phyloP scores from a whole-genome alignment of 2,113 vertebrate genomes.

The Delphinapterus leucas region DNA sequence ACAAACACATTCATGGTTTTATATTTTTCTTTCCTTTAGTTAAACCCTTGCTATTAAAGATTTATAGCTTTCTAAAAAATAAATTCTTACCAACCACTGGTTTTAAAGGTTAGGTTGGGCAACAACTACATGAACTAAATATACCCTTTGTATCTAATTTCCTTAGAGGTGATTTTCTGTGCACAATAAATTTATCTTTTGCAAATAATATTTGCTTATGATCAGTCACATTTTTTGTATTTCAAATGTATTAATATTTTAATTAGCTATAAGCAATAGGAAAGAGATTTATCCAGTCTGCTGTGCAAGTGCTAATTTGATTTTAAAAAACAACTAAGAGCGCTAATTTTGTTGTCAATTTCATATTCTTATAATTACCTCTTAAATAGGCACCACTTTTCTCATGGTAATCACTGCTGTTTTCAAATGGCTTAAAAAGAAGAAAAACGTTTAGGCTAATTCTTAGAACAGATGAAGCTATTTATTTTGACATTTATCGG shows the following conservation, averaged over 20 bases:
- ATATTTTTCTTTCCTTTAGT: constrained; percentile 39
- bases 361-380: constrained; percentile 70
- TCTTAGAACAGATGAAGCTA: constrained; percentile 47
- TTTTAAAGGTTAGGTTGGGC: constrained; percentile 48
- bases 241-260: constrained; percentile 70
- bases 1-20: not conserved
- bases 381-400: constrained; percentile 68
- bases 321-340: constrained; percentile 64
- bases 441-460: constrained; percentile 43
- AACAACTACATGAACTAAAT: constrained; percentile 52
- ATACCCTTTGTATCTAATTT: constrained; percentile 25
- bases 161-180: constrained; percentile 53
- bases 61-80: constrained; percentile 51
- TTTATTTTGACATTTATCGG: constrained; percentile 55
- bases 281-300: constrained; percentile 69
- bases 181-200: constrained; percentile 28
- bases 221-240: constrained; percentile 55
- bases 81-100: constrained; percentile 12
- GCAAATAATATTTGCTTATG: constrained; percentile 35
- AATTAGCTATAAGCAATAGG: constrained; percentile 61
- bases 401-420: constrained; percentile 66
- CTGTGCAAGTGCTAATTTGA: constrained; percentile 64
- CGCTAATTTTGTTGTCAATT: constrained; percentile 80
- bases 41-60: constrained; percentile 30
- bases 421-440: constrained; percentile 55